Evolutionary conservation across 2,888 invertebrate genomes (phyloP).

Genomic region (Torymus auratus): DNA sequence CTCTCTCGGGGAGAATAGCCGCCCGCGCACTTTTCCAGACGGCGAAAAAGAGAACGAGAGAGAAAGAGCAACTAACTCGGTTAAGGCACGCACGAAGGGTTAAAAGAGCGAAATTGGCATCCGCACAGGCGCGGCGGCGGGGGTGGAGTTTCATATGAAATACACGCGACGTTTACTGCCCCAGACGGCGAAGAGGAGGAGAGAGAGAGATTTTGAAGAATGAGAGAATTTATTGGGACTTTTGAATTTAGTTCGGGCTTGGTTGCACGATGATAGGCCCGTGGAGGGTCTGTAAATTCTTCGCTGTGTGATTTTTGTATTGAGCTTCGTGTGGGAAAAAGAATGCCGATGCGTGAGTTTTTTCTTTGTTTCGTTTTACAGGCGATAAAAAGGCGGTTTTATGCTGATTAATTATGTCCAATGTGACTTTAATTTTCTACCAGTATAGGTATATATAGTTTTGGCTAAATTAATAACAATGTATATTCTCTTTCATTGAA

Average conservation of each 20-base stretch:
- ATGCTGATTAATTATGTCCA: too few relatives aligned
- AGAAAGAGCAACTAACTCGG: slow-evolving; percentile 65
- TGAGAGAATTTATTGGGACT: slow-evolving; percentile 52
- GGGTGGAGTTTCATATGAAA: slow-evolving; percentile 76
- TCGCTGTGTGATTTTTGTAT: not conserved
- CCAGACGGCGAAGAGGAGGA: slow-evolving; percentile 47
- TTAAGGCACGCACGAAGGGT: slow-evolving; percentile 63
- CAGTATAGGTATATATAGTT: too few relatives aligned
- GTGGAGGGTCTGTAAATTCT: slow-evolving; percentile 20
- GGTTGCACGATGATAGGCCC: slow-evolving; percentile 37
- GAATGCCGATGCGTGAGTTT: too few relatives aligned
- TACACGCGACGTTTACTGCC: slow-evolving; percentile 75
- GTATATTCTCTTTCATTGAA: too few relatives aligned
- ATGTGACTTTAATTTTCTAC: too few relatives aligned
- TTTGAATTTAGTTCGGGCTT: slow-evolving; percentile 31
- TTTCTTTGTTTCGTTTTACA: too few relatives aligned
- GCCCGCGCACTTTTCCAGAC: too few relatives aligned
- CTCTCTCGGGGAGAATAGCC: too few relatives aligned
- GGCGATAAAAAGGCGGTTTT: too few relatives aligned
- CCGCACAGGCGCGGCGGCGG: slow-evolving; percentile 66
- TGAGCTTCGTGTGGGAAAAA: too few relatives aligned
- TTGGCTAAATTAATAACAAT: too few relatives aligned
- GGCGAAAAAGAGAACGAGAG: slow-evolving; percentile 11
- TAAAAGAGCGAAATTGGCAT: slow-evolving; percentile 74
- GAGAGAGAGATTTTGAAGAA: slow-evolving; percentile 36